Evolutionary conservation across 37 sponge, comb jelly and placozoan species (phyloP).

Genomic region (Cladorhizidae sp.): DNA sequence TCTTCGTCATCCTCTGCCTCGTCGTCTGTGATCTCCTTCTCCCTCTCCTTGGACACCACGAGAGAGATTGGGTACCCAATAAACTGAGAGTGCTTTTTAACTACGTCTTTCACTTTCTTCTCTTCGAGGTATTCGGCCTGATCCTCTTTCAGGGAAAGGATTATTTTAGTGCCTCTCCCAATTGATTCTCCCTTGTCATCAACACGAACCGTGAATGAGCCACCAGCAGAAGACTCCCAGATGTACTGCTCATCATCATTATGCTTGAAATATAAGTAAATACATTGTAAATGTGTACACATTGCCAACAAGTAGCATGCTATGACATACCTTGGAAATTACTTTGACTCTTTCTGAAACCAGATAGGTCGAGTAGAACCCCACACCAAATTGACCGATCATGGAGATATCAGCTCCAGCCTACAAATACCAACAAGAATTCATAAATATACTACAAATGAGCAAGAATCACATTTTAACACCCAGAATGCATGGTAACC

Average conservation of each 20-base stretch:
- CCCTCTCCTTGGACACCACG: conserved; percentile 94
- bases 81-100: conserved; percentile 99
- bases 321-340: conserved; percentile 69
- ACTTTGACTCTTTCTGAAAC: conserved; percentile 92
- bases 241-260: conserved; percentile 98
- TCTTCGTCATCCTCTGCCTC: conserved; percentile 91
- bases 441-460: no score
- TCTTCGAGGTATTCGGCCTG: conserved; percentile 97
- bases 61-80: conserved; percentile 98
- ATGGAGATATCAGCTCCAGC: conserved; percentile 99
- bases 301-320: background rate
- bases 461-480: no score
- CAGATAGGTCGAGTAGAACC: conserved; percentile 97
- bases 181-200: conserved; percentile 78
- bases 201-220: conserved; percentile 91
- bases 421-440: conserved; percentile 25
- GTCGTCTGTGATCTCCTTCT: conserved; percentile 94
- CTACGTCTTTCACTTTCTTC: conserved; percentile 88
- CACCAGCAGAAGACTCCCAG: conserved; percentile 98
- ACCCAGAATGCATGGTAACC: no score
- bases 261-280: conserved; percentile 56
- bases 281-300: background rate
- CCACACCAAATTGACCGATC: conserved; percentile 99
- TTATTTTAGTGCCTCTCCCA: conserved; percentile 90
- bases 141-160: conserved; percentile 90